phyloP scores from a whole-genome alignment of 2,797 vertebrate genomes.

The Taenioides sp. region DNA sequence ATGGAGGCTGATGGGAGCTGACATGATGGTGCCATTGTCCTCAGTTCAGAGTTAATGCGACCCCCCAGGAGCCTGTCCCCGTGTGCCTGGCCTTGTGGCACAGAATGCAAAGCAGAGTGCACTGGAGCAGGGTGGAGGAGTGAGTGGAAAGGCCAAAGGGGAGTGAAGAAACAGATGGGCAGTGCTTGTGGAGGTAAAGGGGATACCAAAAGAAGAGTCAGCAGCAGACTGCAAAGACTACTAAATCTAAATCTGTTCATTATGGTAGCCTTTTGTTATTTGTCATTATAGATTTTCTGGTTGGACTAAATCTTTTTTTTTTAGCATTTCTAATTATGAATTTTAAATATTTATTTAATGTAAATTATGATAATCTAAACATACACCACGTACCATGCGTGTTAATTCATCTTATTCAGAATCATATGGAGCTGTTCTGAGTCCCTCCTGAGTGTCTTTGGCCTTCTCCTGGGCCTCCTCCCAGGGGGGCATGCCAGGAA shows the following conservation, averaged over 20 bases:
- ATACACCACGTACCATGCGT: too few relatives aligned
- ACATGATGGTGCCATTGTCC: constrained; percentile 72
- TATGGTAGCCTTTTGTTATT: background rate
- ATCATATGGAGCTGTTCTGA: background rate
- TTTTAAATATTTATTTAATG: background rate
- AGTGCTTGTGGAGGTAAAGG: constrained; percentile 35
- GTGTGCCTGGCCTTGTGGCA: constrained; percentile 52
- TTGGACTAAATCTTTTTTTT: too few relatives aligned
- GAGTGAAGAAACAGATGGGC: constrained; percentile 27
- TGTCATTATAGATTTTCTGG: background rate
- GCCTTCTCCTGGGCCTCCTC: background rate
- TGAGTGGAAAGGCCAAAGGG: constrained; percentile 8
- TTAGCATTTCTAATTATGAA: background rate
- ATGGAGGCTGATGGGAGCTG: constrained; percentile 72
- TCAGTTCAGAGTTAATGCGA: constrained; percentile 65
- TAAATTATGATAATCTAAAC: background rate
- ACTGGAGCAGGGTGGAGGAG: constrained; percentile 26
- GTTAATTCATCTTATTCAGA: background rate
- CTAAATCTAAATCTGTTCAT: constrained; percentile 1
- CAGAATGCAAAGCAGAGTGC: constrained; percentile 49
- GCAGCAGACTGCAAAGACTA: constrained; percentile 1
- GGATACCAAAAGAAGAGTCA: constrained; percentile 17
- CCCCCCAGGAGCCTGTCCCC: constrained; percentile 56
- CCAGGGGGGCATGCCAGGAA: background rate
- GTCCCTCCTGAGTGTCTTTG: background rate